Base-by-base conservation (phyloP, 2,888 invertebrate species). In the Trachelus iudaicus region DNA sequence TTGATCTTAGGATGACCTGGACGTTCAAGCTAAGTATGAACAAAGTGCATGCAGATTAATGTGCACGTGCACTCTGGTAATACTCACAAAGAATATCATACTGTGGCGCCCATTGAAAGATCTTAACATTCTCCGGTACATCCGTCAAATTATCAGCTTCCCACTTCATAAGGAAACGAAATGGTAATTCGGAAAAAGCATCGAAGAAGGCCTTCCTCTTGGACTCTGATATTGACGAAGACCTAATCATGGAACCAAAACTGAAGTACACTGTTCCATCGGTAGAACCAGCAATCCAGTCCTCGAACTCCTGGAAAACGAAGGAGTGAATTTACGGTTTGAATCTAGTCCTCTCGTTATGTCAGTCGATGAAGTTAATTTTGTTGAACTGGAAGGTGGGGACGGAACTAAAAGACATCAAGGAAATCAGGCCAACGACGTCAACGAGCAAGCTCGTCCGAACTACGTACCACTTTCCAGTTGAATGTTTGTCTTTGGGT, bases 1-100 rank as follows among this genome's bases (percentile, higher is more conserved):
- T 94, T 94, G 0, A 95, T 94, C 84, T 95, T 95, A 0, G 94
- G 94, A 88, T 96, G 95, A 87, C 94, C 95, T 95, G 91, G 40
- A 91, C n/a, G 34, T 33, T 74, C 13, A 33, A 33, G 33, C 4
- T 71, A 15, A 76, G 11, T 76, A 34, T 35, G 23, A 56, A 23
- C 23, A 56, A 15, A 56, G 23, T 56, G 23, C 56, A 56, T 56
- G 23, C 9, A 23, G 23, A 9, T 40, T 34, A 13, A 76, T 40
- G n/a, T 33, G 4, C 73, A 13, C 40, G 15, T 35, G 69, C 12
- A 33, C 34, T 4, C n/a, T 69, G 23, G n/a, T 12, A 6, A 35
- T 31, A 69, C 77, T 80, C 69, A 81, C 81, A 79, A 40, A 79
- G 73, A 71, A 81, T 75, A 12, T 79, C 82, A 30, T 76, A 76